Base-by-base conservation (phyloP, 2,113 vertebrate genomes). In the Pica pica region DNA sequence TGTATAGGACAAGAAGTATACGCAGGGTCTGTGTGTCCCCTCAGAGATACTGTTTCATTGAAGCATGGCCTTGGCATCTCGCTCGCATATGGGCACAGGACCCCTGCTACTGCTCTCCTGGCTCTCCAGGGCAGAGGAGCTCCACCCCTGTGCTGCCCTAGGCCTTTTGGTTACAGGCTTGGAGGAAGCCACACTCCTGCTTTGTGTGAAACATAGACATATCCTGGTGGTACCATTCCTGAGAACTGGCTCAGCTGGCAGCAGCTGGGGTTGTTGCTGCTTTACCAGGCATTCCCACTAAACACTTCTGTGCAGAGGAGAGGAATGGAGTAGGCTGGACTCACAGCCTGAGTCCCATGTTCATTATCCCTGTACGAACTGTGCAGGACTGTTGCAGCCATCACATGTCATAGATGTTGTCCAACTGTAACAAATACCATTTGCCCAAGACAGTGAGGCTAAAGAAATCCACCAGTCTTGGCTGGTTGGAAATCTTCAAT, bases 1-100 rank as follows among this genome's bases (percentile, higher is more conserved):
- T 41, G 41, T 47, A 10, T 4, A 83, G 21, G 22, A 46, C 18
- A 30, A 76, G 27, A 71, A 30, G 19, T 28, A 18, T 10, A 7
- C 0, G 1, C 42, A 68, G 42, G 59, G n/a, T 27, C 16, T 82
- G 11, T 65, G 50, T 60, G 52, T 50, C 30, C 41, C 15, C 26
- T 64, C 53, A 31, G 64, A 46, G 46, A 14, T 16, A 4, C 46
- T 65, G 27, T 44, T 92, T 33, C 21, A 67, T 3, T 68, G 37
- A 87, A 50, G 33, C 27, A 17, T 37, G 21, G 61, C 61, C 31
- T 52, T 31, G 61, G 31, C 46, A 31, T 53, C 39, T 53, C 19
- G 11, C 27, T 6, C 8, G 13, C 3, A 0, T 14, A 3, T 7
- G 28, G 76, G 28, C 3, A 1, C 50, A 76, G 21, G 16, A 52